Evolutionary conservation across 2,113 vertebrate species (phyloP), one percentile per base, ranked within the genome.

Genomic region (Elgaria multicarinata): DNA sequence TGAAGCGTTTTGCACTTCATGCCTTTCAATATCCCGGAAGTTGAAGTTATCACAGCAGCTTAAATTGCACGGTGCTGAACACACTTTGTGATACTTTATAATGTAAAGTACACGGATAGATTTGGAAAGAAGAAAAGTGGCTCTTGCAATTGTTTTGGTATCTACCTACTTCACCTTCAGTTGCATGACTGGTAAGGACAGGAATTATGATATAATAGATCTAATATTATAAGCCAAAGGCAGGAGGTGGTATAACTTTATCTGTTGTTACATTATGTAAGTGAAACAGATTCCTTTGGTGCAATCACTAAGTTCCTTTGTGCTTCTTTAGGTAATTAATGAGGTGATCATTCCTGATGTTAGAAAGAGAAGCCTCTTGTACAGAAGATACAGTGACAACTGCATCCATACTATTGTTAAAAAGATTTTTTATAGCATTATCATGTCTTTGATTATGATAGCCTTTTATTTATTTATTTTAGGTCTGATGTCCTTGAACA

Each of bases 51-150:
- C 6, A 66, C 87, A 64, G n/a, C 50, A 69, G 3, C 1, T 22
- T 0, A 0, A n/a, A 53, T 1, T 4, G 0, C 0, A 0, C 33
- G 2, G 20, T 53, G 3, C 14, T 81, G 5, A 69, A n/a, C 42
- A 1, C 16, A 14, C 0, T 71, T n/a, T 90, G 1, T 14, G 77
- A 85, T 5, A 22, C 0, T 0, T 0, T 88, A 39, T 20, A 62
- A 22, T 22, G 16, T 20, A 62, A 62, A 22, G 58, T 62, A 22
- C 58, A 53, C 46, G 33, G 31, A 83, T 2, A 33, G 31, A 36
- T 0, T 72, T 36, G 46, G 86, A 87, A 20, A 53, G n/a, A 79
- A 92, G 6, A 0, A 31, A 39, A 9, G 2, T 2, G 89, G 1
- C 46, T 76, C 2, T 13, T 79, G 3, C 2, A 5, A 20, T 76